These are phyloP conservation scores for Clunio marinus DNA, from an alignment of 2,888 invertebrate species.

Conservation along the genomic window DNA sequence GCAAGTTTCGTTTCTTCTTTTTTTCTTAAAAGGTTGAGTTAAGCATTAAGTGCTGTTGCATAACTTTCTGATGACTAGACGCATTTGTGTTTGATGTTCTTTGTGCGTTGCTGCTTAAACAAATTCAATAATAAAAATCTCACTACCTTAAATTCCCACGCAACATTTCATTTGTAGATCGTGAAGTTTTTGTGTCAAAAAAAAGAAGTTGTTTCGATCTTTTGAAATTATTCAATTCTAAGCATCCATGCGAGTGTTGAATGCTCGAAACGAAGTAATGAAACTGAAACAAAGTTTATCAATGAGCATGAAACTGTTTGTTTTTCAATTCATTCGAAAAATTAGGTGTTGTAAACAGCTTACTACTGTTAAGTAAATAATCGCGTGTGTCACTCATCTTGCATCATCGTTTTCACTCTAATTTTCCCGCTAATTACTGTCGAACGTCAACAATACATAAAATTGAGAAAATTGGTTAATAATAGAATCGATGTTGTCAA, in stretches of 20 bases:
- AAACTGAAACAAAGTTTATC: background rate
- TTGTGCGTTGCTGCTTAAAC: too few species aligned
- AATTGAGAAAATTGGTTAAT: background rate
- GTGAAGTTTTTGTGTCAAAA: background rate
- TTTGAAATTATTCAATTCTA: background rate
- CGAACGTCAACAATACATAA: too few species aligned
- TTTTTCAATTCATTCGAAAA: background rate
- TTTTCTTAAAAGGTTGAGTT: too few species aligned
- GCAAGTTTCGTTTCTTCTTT: too few species aligned
- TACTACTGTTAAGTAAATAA: background rate
- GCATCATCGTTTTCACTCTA: slow-evolving; percentile 3
- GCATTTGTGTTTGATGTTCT: background rate
- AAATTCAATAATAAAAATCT: too few species aligned
- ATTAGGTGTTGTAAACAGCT: background rate
- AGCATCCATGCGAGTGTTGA: too few species aligned
- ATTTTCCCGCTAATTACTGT: slow-evolving; percentile 21
- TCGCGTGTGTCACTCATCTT: background rate
- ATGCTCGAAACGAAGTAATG: background rate
- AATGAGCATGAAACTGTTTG: slow-evolving; percentile 20
- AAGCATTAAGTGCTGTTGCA: background rate
- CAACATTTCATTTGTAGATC: background rate
- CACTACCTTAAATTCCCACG: background rate
- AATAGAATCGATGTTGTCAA: background rate
- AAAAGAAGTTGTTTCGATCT: background rate
- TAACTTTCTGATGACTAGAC: background rate